Conservation (phyloP, 2,888 invertebrate species). For the Danaus chrysippus region DNA sequence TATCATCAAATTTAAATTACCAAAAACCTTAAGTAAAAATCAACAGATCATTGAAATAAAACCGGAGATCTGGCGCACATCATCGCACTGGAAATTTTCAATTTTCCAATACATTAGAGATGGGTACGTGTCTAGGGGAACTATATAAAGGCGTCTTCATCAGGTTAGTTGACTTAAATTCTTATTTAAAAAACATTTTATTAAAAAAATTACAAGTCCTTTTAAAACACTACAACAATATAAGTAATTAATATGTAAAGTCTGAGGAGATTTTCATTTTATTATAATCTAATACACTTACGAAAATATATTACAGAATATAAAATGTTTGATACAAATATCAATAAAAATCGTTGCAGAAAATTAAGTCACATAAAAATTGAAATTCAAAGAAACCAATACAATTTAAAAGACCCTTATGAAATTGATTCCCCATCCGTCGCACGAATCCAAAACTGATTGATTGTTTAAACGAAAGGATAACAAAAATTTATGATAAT, state of each 20-base stretch:
- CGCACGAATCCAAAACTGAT: slow-evolving; percentile 44
- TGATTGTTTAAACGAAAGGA: slow-evolving; percentile 41
- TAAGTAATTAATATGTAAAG: no score
- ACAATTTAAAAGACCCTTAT: slow-evolving; percentile 8
- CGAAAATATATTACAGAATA: no score
- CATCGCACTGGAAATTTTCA: slow-evolving; percentile 45
- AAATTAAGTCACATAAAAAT: no score
- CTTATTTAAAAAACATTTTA: no score
- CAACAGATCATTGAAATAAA: slow-evolving; percentile 22
- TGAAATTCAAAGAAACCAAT: slow-evolving; percentile 13
- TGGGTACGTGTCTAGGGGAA: slow-evolving; percentile 36
- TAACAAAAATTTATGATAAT: slow-evolving; percentile 32
- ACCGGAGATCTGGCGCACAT: slow-evolving; percentile 28
- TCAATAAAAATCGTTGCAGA: no score
- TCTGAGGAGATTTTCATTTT: no score
- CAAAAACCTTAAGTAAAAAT: slow-evolving; percentile 6
- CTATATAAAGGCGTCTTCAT: slow-evolving; percentile 19
- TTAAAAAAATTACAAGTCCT: no score
- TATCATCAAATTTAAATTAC: neutral
- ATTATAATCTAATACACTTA: no score
- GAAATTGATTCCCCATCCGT: slow-evolving; percentile 31
- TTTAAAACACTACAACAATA: no score
- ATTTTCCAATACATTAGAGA: slow-evolving; percentile 67
- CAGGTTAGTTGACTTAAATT: slow-evolving; percentile 37
- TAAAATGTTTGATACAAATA: no score